phyloP scores from a whole-genome alignment of 1,140 invertebrate species.

The Mya arenaria region DNA sequence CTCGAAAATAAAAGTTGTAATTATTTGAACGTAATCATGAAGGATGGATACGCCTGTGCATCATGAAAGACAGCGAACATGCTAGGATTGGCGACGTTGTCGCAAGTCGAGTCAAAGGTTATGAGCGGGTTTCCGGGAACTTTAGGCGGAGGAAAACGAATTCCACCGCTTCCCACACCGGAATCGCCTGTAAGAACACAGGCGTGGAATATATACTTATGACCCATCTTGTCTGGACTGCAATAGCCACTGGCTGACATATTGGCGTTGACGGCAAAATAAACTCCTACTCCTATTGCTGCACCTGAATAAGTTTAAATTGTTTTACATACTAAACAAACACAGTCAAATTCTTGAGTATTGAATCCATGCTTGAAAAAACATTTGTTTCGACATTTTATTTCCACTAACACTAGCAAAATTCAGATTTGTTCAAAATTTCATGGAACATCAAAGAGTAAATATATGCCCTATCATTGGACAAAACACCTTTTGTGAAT shows the following conservation, averaged over 20 bases:
- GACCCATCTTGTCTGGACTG: not conserved
- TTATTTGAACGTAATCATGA: conserved; percentile 42
- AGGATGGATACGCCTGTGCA: conserved; percentile 33
- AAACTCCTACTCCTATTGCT: conserved; percentile 21
- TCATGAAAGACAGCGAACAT: conserved; percentile 53
- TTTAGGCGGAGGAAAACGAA: conserved; percentile 1
- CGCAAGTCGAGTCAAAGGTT: conserved; percentile 36
- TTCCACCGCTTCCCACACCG: conserved; percentile 1
- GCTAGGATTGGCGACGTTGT: conserved; percentile 27
- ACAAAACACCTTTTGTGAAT: too few relatives aligned
- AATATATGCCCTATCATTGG: too few relatives aligned
- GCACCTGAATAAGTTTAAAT: too few relatives aligned
- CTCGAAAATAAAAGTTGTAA: too few relatives aligned
- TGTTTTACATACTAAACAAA: too few relatives aligned
- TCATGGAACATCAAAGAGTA: too few relatives aligned
- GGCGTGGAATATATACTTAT: conserved; percentile 33
- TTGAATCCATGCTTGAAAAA: too few relatives aligned
- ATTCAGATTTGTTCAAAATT: too few relatives aligned
- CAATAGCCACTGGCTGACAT: conserved; percentile 13
- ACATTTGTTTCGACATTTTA: too few relatives aligned
- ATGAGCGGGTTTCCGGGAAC: not conserved
- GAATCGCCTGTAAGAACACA: conserved; percentile 39
- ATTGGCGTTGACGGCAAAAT: conserved; percentile 27
- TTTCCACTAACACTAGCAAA: too few relatives aligned
- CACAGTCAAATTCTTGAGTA: too few relatives aligned